These are phyloP conservation scores for Pempheris klunzingeri DNA, from an alignment of 2,797 vertebrate genomes.

Conservation along the genomic window DNA sequence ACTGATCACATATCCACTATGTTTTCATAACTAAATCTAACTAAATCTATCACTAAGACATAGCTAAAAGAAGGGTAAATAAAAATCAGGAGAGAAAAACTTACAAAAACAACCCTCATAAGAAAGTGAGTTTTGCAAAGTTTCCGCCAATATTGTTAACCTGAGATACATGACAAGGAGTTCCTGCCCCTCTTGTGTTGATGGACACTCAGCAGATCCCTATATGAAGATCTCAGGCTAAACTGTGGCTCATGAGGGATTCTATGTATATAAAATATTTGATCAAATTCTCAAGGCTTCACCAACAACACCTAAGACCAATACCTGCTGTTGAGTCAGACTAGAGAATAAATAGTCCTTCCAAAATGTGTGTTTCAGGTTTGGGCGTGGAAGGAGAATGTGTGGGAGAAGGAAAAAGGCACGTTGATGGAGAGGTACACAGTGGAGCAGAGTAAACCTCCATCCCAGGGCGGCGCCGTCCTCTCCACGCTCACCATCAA, in stretches of 20 bases:
- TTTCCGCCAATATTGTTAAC: background rate
- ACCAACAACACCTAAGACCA: background rate
- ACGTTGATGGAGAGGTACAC: slow-evolving; percentile 93
- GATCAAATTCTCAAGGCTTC: background rate
- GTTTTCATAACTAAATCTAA: background rate
- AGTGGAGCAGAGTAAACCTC: slow-evolving; percentile 90
- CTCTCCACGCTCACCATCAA: slow-evolving; percentile 96
- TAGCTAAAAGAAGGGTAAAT: background rate
- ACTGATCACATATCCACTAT: background rate
- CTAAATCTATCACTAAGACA: background rate
- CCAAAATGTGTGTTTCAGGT: slow-evolving; percentile 83
- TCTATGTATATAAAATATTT: background rate
- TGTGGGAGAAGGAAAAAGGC: slow-evolving; percentile 94
- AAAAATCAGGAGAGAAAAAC: background rate
- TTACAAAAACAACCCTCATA: background rate
- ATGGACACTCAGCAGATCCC: background rate
- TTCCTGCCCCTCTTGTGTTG: background rate
- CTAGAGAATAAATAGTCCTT: background rate
- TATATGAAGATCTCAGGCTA: background rate
- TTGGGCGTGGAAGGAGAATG: slow-evolving; percentile 98
- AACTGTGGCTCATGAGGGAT: background rate
- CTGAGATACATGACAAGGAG: background rate
- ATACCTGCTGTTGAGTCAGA: background rate
- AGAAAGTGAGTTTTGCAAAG: background rate
- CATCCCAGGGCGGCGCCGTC: slow-evolving; percentile 89